These are phyloP conservation scores for Griposia aprilina DNA, from an alignment of 2,888 invertebrate species.

Conservation along the genomic window DNA sequence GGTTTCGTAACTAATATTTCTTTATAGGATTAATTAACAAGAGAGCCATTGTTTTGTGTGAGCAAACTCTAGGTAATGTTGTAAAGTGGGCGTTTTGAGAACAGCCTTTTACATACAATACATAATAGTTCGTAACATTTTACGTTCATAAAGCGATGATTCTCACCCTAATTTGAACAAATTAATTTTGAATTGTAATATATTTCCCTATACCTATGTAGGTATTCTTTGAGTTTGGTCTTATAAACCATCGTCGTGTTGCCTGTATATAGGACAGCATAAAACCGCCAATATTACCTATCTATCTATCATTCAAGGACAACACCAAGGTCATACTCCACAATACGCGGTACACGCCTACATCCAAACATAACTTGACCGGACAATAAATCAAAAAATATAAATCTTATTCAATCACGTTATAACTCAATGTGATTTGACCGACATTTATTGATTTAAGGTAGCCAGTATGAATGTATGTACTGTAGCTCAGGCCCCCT, in stretches of 20 bases:
- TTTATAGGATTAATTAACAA: background rate
- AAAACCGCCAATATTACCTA: background rate
- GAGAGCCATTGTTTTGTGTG: conserved; percentile 9
- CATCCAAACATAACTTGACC: background rate
- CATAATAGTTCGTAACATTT: background rate
- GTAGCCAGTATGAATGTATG: conserved; percentile 57
- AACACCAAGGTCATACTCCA: background rate
- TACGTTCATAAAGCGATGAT: conserved; percentile 1
- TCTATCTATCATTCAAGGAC: conserved; percentile 3
- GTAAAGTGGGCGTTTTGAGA: background rate
- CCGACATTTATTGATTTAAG: conserved; percentile 69
- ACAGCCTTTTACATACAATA: background rate
- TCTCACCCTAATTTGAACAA: conserved; percentile 9
- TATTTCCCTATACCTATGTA: background rate
- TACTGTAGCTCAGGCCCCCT: conserved; percentile 67
- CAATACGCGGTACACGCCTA: conserved; percentile 1
- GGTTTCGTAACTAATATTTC: conserved; percentile 19
- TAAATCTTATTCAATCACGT: conserved; percentile 11
- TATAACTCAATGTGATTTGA: conserved; percentile 32
- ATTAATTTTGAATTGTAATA: background rate
- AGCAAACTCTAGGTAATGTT: conserved; percentile 9
- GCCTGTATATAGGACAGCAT: background rate
- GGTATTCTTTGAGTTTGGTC: background rate
- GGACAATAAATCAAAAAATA: background rate
- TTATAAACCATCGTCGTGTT: background rate